Base-by-base conservation (phyloP, 2,888 invertebrate genomes). In the Campoletis raptor region DNA sequence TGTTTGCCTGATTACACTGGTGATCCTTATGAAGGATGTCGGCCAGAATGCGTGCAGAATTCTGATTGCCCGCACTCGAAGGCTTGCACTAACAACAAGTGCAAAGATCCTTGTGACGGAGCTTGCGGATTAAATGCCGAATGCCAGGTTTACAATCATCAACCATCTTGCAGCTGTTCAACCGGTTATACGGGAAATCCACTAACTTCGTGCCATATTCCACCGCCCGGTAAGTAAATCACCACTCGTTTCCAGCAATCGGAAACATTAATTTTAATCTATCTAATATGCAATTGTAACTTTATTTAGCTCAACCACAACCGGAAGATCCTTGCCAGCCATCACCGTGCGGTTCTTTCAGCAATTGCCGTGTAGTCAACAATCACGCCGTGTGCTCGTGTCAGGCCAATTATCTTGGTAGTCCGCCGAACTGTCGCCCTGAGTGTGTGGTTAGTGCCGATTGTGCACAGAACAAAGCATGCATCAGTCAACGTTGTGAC, bases 41-140 rank as follows among this genome's bases (percentile, higher is more conserved):
- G 97, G 92, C 98, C 98, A 40, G 98, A 98, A 95, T 98, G 98
- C 94, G 96, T 98, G n/a, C 96, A 97, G 90, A 98, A 98, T 94
- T 96, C 97, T 10, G 98, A 98, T 91, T 98, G 98, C 94, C 95
- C 96, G 8, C 96, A 96, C 91, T 96, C 96, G 89, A 97, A 96
- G 94, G 96, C 98, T 40, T 98, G 98, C 92, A 95, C 97, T 76
- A 97, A 97, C 92, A 97, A 97, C 94, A 98, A 97, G 95, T 98
- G 98, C 93, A 96, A 95, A 91, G 97, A 98, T 95, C 98, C 98
- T 30, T 98, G 98, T 92, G 96, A 96, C 42, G 97, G 97, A 89
- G 97, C 97, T 48, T 98, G 98, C 92, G 98, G 98, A 72, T 95
- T 97, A 90, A 97, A 98, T 93, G 97, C 98, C 6, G 96, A 97